Conservation (phyloP, 2,888 invertebrate genomes). For the Scaptomyza tumidula region DNA sequence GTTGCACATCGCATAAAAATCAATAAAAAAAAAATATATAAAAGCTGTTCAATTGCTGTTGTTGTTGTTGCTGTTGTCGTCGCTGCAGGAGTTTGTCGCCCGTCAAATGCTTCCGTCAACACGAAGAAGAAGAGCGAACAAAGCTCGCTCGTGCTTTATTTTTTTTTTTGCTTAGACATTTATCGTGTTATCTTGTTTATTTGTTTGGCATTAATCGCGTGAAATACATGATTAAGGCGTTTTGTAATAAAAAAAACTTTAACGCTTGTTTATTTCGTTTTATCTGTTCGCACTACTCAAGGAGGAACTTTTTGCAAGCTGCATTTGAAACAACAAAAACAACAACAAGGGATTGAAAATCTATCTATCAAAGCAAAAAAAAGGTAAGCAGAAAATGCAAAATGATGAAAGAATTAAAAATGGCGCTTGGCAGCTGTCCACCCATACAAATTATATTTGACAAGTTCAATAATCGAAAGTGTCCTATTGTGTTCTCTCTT, state of each 20-base stretch:
- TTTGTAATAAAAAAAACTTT: slow-evolving; percentile 31
- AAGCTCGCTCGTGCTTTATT: slow-evolving; percentile 27
- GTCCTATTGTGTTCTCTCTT: slow-evolving; percentile 55
- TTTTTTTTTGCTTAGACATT: background rate
- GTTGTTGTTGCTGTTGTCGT: slow-evolving; percentile 35
- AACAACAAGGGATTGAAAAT: slow-evolving; percentile 13
- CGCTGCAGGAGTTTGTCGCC: slow-evolving; percentile 51
- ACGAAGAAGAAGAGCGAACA: slow-evolving; percentile 26
- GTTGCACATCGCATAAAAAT: slow-evolving; percentile 68
- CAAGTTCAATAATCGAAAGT: slow-evolving; percentile 74
- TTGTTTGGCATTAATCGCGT: slow-evolving; percentile 30
- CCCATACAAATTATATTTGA: slow-evolving; percentile 30
- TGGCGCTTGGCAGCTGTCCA: slow-evolving; percentile 38
- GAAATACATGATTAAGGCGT: slow-evolving; percentile 28
- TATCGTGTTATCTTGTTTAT: slow-evolving; percentile 35
- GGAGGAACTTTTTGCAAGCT: slow-evolving; percentile 46
- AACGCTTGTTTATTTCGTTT: slow-evolving; percentile 37
- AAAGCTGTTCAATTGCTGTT: slow-evolving; percentile 39
- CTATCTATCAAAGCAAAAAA: slow-evolving; percentile 16
- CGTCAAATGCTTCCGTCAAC: slow-evolving; percentile 66
- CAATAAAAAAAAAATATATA: slow-evolving; percentile 52
- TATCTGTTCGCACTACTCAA: slow-evolving; percentile 31
- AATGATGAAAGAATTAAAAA: slow-evolving; percentile 27
- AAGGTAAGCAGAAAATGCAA: slow-evolving; percentile 38
- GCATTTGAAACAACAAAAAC: slow-evolving; percentile 52